Conservation (phyloP, 1,140 invertebrate species). For the Sycobia sp. region DNA sequence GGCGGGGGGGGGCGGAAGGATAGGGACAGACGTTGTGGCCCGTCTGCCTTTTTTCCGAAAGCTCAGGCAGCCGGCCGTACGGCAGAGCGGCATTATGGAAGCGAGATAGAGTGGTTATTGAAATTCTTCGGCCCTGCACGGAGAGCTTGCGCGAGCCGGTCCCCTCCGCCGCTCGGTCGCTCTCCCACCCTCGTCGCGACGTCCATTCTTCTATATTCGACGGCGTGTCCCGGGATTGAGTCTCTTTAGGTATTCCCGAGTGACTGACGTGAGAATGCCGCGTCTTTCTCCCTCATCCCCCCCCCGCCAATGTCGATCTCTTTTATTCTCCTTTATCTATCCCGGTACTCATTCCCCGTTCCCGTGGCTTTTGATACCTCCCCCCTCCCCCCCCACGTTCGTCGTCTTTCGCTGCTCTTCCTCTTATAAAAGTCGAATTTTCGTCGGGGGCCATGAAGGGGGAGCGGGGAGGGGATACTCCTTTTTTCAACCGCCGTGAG, state of each 20-base stretch:
- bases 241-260: constrained; percentile 31
- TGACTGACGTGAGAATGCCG: constrained; percentile 30
- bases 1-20: too few species aligned
- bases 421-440: constrained; percentile 25
- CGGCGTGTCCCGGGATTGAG: constrained; percentile 30
- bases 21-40: too few species aligned
- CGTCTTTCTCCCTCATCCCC: constrained; percentile 14
- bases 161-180: too few species aligned
- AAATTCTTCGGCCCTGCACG: constrained; percentile 38
- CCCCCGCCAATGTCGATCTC: not conserved
- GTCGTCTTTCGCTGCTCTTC: too few species aligned
- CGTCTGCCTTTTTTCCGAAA: not conserved
- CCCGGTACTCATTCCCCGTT: not conserved
- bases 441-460: too few species aligned
- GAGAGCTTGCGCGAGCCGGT: too few species aligned
- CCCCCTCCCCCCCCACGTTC: constrained; percentile 7
- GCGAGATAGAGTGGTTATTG: constrained; percentile 47
- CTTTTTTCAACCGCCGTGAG: too few species aligned
- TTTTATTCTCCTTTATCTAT: constrained; percentile 14
- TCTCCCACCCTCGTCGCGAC: not conserved
- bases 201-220: constrained; percentile 18
- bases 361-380: constrained; percentile 14
- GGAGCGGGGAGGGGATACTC: too few species aligned
- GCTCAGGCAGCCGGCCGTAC: too few species aligned
- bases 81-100: constrained; percentile 38